Evolutionary conservation across 2,888 invertebrate genomes (phyloP), one percentile per base, ranked within the genome.

Genomic region (Meteorus colon): DNA sequence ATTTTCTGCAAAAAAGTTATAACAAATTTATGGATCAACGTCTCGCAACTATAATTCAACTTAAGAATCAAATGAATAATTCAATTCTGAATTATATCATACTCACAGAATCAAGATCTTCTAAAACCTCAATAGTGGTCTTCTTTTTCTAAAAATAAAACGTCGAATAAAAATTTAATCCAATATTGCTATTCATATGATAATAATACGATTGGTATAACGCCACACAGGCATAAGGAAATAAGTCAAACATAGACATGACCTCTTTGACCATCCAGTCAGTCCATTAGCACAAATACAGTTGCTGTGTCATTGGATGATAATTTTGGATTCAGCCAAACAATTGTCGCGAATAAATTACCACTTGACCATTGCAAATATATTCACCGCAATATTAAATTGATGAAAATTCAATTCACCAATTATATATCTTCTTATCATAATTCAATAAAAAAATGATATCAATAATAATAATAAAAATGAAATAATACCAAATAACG

Each of bases 31-130:
- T 12, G 68, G 74, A 73, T 60, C 14, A 69, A 70, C 29, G 8
- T 29, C 16, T 62, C 60, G 41, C 14, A n/a, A 37, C 8, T 55
- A 59, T 68, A 8, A 37, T 51, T n/a, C 10, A 74, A 51, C 6
- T 65, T 10, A 70, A 34, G 37, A 60, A 31, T 68, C 63, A 66
- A 41, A 60, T 2, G 77, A 66, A n/a, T 66, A 5, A 34, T 34
- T 34, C 6, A 34, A 62, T 24, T 60, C n/a, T 62, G 16, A 51
- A 73, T 51, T 51, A 77, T 10, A 3, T 59, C 67, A 74, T 75
- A 77, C 85, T 87, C 86, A 91, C 91, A 84, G 92, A 91, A 89
- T 96, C 96, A 78, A 96, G 91, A 77, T 92, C 92, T 85, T 96
- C 96, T 78, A 96, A 90, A 80, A 90, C 81, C 79, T 92, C 91